Percentiles rank a stretch among this genome's conserved stretches.
Conservation (phyloP, 2,113 vertebrate species). For the Anhinga anhinga region DNA sequence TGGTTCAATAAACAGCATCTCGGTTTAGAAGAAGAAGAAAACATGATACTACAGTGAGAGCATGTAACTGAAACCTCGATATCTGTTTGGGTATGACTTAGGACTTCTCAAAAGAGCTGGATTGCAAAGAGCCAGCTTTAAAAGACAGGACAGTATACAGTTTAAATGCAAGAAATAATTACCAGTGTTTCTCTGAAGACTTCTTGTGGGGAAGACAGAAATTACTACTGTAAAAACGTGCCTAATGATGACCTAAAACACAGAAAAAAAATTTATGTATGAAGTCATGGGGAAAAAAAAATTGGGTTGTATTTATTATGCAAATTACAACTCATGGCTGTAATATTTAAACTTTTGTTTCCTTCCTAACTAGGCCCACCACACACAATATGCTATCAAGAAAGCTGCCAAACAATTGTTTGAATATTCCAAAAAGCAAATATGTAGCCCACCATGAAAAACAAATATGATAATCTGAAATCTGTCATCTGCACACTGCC, state of each 20-base stretch:
- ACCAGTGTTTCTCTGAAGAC: background rate
- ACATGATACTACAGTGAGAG: background rate
- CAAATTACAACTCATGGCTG: background rate
- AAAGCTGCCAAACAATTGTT: conserved; percentile 28
- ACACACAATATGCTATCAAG: background rate
- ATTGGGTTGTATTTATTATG: background rate
- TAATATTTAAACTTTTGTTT: background rate
- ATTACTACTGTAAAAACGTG: background rate
- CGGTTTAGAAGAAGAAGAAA: background rate
- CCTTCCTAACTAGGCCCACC: background rate
- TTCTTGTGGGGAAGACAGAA: background rate
- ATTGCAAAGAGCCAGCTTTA: background rate
- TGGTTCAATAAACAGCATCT: conserved; percentile 59
- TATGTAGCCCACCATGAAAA: background rate
- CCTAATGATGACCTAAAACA: background rate
- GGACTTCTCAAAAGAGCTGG: background rate
- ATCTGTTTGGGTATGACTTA: background rate
- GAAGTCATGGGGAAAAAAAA: background rate
- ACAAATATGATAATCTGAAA: background rate
- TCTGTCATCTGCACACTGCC: background rate
- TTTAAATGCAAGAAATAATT: background rate
- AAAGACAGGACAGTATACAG: background rate
- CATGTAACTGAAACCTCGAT: background rate
- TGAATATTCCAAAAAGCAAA: background rate
- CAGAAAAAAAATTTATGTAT: background rate